phyloP scores from a whole-genome alignment of 2,113 vertebrate genomes.

The Saguinus imperator region DNA sequence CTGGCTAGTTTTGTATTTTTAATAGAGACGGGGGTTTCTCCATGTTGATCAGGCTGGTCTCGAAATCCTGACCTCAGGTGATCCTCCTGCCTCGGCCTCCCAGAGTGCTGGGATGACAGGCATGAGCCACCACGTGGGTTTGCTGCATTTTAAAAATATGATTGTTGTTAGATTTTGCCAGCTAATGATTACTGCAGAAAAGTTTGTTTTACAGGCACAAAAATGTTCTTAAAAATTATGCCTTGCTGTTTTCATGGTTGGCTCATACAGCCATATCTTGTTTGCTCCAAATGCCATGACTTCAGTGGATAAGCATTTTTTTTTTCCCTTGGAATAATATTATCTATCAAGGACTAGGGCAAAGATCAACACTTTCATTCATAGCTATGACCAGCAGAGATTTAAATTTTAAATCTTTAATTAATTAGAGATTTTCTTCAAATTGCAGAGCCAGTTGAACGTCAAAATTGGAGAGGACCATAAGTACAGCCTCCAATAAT shows the following conservation, averaged over 20 bases:
- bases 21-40: too few species aligned
- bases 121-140: background rate
- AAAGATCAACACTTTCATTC: background rate
- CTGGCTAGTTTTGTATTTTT: too few species aligned
- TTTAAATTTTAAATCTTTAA: conserved; percentile 6
- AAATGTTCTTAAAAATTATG: background rate
- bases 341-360: background rate
- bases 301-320: background rate
- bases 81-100: too few species aligned
- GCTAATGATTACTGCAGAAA: conserved; percentile 12
- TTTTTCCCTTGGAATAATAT: background rate
- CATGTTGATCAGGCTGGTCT: too few species aligned
- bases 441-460: background rate
- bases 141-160: conserved; percentile 24
- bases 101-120: too few species aligned
- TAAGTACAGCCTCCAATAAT: background rate
- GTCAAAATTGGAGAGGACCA: background rate
- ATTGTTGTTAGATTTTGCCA: conserved; percentile 17
- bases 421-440: conserved; percentile 1
- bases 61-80: too few species aligned
- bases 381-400: background rate
- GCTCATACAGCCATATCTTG: background rate
- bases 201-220: background rate
- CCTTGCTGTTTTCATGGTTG: conserved; percentile 22
- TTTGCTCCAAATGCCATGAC: background rate